Base-by-base conservation (phyloP, 2,888 invertebrate species). In the Graphium colonna region DNA sequence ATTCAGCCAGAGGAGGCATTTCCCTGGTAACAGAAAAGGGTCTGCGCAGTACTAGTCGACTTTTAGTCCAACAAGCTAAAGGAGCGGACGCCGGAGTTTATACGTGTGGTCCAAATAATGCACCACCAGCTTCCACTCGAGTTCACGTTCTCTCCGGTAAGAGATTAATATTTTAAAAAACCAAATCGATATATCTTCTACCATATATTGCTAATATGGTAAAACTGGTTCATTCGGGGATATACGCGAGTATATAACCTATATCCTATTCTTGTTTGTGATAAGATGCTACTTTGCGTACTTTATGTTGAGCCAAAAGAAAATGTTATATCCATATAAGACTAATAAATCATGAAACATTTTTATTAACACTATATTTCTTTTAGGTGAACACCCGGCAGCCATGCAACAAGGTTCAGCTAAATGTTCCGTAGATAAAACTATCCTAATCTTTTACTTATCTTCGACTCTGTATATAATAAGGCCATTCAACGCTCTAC, bases 11-110 rank as follows among this genome's bases (percentile, higher is more conserved):
- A 48, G 96, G 96, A 41, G 96, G 96, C 39, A 95, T 96, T 83
- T 95, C 95, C 69, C 90, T 96, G 67, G 95, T 96, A 59, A 96
- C 96, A 36, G 96, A 96, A 77, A 96, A 96, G 75, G 96, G 96
- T 44, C 88, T 93, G 58, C 92, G 94, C 68, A 96, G 96, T 64
- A 95, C 95, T 56, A 96, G 96, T 73, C 92, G 95, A 8, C 91
- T 96, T 43, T 90, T 96, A 60, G 95, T 96, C 56, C 96, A 96
- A 77, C 93, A 95, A 70, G 96, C 96, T 26, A 92, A 92, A 54
- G 93, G 94, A 10, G 87, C 92, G 39, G 96, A 96, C 74, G 95
- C 96, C 0, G 96, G 96, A n/a, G 86, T 94, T 9, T 96, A 96
- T 82, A 95, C 95, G 48, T 96, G 96, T 81, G 92, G 94, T 52